Percentiles rank a stretch among this genome's conserved stretches.
phyloP scores from a whole-genome alignment of 2,797 vertebrate genomes.

The Rhinatrema bivittatum region DNA sequence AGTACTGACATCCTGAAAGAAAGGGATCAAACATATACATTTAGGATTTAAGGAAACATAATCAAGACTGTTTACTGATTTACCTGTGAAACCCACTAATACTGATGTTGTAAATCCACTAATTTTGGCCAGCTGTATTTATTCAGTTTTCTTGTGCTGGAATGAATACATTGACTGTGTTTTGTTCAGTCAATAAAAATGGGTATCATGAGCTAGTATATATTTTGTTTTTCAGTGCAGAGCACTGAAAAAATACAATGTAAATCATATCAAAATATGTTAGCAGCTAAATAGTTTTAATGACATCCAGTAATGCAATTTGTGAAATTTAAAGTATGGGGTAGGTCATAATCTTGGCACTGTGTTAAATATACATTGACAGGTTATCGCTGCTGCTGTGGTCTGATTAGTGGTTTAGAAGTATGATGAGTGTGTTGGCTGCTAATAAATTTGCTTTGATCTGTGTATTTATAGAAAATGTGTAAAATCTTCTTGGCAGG shows the following conservation, averaged over 20 bases:
- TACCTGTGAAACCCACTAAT: too few relatives aligned
- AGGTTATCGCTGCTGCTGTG: slow-evolving; percentile 28
- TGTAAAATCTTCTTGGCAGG: slow-evolving; percentile 52
- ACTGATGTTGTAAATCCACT: too few relatives aligned
- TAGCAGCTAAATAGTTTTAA: slow-evolving; percentile 10
- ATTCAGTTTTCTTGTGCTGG: too few relatives aligned
- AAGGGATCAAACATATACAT: too few relatives aligned
- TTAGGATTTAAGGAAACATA: too few relatives aligned
- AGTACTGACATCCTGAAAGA: too few relatives aligned
- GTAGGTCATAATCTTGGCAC: slow-evolving; percentile 12
- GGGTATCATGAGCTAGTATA: background rate
- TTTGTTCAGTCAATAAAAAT: too few relatives aligned
- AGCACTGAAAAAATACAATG: background rate
- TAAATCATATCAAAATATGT: background rate
- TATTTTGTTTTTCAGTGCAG: background rate
- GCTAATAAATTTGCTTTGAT: slow-evolving; percentile 48
- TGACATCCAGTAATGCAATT: slow-evolving; percentile 15
- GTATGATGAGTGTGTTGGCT: slow-evolving; percentile 40
- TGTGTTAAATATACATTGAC: slow-evolving; percentile 26
- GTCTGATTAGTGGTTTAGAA: slow-evolving; percentile 37
- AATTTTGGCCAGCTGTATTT: too few relatives aligned
- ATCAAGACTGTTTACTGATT: too few relatives aligned
- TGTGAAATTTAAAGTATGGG: slow-evolving; percentile 8
- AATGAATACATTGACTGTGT: too few relatives aligned
- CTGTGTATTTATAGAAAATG: slow-evolving; percentile 53